phyloP scores from a whole-genome alignment of 2,113 vertebrate genomes.

The Indicator indicator region DNA sequence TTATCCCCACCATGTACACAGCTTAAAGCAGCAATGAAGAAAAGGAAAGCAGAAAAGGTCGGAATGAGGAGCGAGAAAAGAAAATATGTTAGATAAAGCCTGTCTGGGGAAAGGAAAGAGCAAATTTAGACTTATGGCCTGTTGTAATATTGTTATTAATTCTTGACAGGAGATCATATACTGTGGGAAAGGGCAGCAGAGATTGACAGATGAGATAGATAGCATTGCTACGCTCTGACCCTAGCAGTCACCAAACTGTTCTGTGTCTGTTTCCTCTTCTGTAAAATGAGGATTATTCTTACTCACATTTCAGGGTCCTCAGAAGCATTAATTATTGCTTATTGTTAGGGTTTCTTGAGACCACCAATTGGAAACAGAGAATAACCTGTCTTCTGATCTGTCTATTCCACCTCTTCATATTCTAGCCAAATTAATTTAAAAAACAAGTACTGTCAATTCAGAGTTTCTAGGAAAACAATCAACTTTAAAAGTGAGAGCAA shows the following conservation, averaged over 20 bases:
- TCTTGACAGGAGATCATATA: constrained; percentile 1
- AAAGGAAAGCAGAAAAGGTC: constrained; percentile 8
- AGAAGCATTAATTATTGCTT: not conserved
- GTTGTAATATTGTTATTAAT: constrained; percentile 41
- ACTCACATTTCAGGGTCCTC: not conserved
- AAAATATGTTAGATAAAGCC: constrained; percentile 31
- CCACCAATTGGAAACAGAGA: not conserved
- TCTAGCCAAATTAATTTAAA: not conserved
- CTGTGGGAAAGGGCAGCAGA: constrained; percentile 32
- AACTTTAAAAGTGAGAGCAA: not conserved
- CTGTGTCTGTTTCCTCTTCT: not conserved
- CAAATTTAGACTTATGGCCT: not conserved
- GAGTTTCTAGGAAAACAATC: not conserved
- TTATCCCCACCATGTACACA: not conserved
- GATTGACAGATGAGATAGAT: constrained; percentile 3
- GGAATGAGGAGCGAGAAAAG: not conserved
- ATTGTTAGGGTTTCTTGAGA: not conserved
- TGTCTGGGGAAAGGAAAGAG: not conserved
- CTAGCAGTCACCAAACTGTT: not conserved
- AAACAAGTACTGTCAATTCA: not conserved
- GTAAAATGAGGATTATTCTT: constrained; percentile 10
- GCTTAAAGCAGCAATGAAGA: constrained; percentile 1
- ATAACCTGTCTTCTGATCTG: not conserved
- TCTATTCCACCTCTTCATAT: not conserved
- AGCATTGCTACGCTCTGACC: not conserved